Evolutionary conservation across 2,113 vertebrate genomes (phyloP).

Genomic region (Bostrychus sinensis): DNA sequence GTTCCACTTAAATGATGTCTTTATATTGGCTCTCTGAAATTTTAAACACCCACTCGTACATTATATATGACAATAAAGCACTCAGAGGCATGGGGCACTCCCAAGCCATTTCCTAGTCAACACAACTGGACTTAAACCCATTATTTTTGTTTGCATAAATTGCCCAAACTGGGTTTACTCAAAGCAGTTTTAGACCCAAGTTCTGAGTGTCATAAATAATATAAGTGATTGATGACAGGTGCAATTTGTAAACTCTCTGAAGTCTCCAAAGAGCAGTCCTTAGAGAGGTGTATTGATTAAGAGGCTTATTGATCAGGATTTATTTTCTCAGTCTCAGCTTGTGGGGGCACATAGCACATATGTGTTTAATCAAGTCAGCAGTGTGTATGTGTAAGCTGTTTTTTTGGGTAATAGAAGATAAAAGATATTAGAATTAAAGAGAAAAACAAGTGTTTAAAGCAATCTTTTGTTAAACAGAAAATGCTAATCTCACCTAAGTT

Average conservation of each 20-base stretch:
- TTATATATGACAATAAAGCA: slow-evolving; percentile 29
- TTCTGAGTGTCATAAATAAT: slow-evolving; percentile 1
- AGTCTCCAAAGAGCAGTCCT: not conserved
- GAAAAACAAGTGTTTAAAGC: too few species aligned
- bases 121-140: not conserved
- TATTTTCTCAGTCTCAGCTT: not conserved
- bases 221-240: slow-evolving; percentile 3
- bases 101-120: slow-evolving; percentile 1
- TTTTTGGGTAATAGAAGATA: too few species aligned
- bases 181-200: not conserved
- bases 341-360: not conserved
- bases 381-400: not conserved
- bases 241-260: not conserved
- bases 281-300: not conserved
- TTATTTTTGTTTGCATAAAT: not conserved
- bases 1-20: not conserved
- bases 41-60: slow-evolving; percentile 11
- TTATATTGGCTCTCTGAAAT: slow-evolving; percentile 30
- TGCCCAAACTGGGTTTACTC: not conserved
- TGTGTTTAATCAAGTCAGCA: not conserved
- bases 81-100: not conserved
- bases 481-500: too few species aligned
- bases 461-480: too few species aligned
- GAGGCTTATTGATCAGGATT: slow-evolving; percentile 5
- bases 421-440: too few species aligned